Evolutionary conservation across 2,113 vertebrate species (phyloP), one percentile per base, ranked within the genome.

Genomic region (Diglossa brunneiventris): DNA sequence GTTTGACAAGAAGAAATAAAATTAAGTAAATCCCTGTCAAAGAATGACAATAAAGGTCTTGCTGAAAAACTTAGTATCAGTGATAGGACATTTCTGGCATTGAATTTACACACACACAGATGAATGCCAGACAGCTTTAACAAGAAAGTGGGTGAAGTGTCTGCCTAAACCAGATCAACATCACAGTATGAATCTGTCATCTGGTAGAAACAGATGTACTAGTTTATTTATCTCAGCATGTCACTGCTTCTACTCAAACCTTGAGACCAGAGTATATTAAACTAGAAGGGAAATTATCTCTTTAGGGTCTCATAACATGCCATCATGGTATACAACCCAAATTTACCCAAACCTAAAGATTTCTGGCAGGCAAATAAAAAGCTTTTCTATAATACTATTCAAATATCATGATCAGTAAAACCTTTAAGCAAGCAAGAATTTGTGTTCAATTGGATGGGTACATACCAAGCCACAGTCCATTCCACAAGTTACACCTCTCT

Each of bases 101-200:
- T n/a, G 33, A 92, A 84, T 72, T 94, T 68, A 82, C 44, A 55
- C 35, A 53, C 39, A 64, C 30, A 68, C 31, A 67, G 87, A 91
- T 59, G 70, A 95, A 94, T 55, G 30, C 61, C 64, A 89, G 73
- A 81, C 35, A 87, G 76, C 66, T 94, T 86, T 78, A 87, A 55
- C 35, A 56, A 84, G 33, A 83, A 89, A 58, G 39, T 41, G 35
- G 76, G 22, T 89, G 35, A 81, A 87, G 21, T 11, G 17, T 64
- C 35, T 92, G 56, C 33, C 79, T 77, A 53, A 94, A 69, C 50
- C 24, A 90, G 27, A 72, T 52, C 27, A 86, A 55, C 56, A 83
- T 70, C 72, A 63, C 1, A 3, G 22, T n/a, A 77, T 7, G 16
- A 63, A 39, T 83, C 26, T 75, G 64, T 83, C 61, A 89, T 47